These are phyloP conservation scores for Chrysaora quinquecirrha DNA, from an alignment of 30 jellyfish, hydroid and myxozoan genomes.

Conservation along the genomic window DNA sequence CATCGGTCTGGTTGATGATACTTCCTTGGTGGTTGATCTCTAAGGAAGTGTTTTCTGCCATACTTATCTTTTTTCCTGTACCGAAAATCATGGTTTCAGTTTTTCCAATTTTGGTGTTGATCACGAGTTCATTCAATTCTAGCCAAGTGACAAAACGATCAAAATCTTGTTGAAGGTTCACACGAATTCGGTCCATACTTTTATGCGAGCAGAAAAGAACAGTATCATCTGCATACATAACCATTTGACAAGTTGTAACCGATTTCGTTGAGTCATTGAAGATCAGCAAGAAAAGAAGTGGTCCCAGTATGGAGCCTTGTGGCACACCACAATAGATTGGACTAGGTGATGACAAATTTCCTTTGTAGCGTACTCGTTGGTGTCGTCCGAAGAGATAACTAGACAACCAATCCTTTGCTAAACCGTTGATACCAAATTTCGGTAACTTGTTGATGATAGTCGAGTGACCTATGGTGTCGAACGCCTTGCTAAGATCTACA, in stretches of 20 bases:
- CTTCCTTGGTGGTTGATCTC: conserved; percentile 18
- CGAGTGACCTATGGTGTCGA: conserved; percentile 59
- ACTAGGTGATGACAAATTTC: conserved; percentile 27
- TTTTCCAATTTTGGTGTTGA: conserved; percentile 46
- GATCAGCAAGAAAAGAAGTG: conserved; percentile 33
- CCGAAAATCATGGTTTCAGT: conserved; percentile 56
- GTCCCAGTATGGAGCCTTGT: conserved; percentile 61
- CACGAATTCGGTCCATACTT: conserved; percentile 25
- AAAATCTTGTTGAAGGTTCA: conserved; percentile 5
- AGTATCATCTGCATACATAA: conserved; percentile 55
- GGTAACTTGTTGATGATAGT: conserved; percentile 43
- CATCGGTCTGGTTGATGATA: conserved; percentile 36
- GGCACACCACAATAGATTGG: conserved; percentile 57
- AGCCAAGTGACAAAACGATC: conserved; percentile 44
- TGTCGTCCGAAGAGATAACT: conserved; percentile 32
- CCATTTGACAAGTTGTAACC: conserved; percentile 12
- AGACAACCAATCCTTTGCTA: no score
- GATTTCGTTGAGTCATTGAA: conserved; percentile 21
- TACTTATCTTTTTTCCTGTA: conserved; percentile 38
- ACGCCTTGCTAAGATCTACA: conserved; percentile 62
- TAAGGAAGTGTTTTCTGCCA: conserved; percentile 45
- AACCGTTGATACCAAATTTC: conserved; percentile 46
- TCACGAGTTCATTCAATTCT: conserved; percentile 36
- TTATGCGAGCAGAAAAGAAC: conserved; percentile 28
- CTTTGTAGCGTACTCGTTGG: conserved; percentile 21